Evolutionary conservation across 2,888 invertebrate species (phyloP), one percentile per base, ranked within the genome.

Genomic region (Dichetophora obliterata): DNA sequence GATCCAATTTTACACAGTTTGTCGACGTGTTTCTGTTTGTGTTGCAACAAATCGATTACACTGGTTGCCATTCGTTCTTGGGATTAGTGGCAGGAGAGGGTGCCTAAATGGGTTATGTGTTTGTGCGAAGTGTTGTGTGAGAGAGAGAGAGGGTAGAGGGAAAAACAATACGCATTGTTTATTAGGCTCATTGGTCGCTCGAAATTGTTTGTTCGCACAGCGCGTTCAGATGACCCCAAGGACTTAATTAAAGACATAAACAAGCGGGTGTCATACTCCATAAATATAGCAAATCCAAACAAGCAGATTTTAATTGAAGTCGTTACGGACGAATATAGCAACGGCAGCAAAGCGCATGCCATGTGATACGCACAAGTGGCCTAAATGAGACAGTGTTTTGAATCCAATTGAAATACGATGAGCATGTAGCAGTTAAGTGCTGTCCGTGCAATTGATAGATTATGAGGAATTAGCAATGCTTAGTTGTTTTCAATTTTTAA

Each of bases 1-100:
- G 75, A 61, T 74, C 31, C 50, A 73, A 78, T 76, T 72, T 75
- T 4, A n/a, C 22, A 16, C 57, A 19, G 71, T 59, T 59, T 75
- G 27, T 59, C 34, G 73, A 59, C 69, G 22, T 65, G 57, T 73
- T 27, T 57, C 34, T 75, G 63, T 72, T 66, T 74, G 75, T 63
- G 48, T 63, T 66, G 65, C 71, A 69, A 43, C 66, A 72, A 48
- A 52, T 54, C 74, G 74, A 69, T 68, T 72, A 24, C 70, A 48
- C 43, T 52, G 61, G 50, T 31, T 63, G 63, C 43, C 70, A 71
- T 70, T 43, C 61, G 69, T 63, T 52, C 31, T 8, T 14, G 54
- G 63, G 78, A 75, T 78, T 76, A 78, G 71, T 50, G 22, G 34
- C 48, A 50, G 37, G 11, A 31, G 34, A 37, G 66, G 43, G 37